Evolutionary conservation across 2,113 vertebrate species (phyloP).

Genomic region (Todiramphus saurophagus): DNA sequence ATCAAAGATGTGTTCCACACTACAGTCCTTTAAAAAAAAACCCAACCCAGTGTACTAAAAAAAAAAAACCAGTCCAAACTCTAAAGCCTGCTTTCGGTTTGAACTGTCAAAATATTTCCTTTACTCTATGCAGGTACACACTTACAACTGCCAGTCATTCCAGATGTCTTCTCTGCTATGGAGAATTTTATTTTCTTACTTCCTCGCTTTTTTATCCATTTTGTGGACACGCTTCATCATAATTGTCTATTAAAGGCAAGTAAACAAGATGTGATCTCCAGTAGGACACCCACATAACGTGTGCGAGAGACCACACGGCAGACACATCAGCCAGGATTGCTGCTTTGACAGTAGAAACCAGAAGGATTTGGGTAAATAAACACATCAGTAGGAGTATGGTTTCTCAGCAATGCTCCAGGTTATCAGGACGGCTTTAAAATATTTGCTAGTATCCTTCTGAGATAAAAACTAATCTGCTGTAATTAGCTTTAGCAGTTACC

Average conservation of each 20-base stretch:
- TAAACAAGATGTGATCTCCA: constrained; percentile 8
- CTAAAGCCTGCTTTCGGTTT: constrained; percentile 6
- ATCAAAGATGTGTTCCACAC: constrained; percentile 12
- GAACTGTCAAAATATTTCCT: constrained; percentile 59
- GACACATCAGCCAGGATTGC: neutral
- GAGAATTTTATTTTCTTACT: neutral
- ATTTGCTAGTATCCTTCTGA: neutral
- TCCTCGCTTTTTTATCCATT: neutral
- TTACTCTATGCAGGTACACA: neutral
- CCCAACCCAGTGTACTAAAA: neutral
- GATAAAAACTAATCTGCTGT: neutral
- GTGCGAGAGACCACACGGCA: neutral
- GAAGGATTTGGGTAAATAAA: neutral
- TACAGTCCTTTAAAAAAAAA: neutral
- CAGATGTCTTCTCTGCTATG: neutral
- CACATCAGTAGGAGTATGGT: rapidly evolving
- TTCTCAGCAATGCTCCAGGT: neutral
- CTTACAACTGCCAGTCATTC: neutral
- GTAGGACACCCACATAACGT: neutral
- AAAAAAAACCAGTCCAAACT: neutral
- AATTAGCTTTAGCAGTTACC: neutral
- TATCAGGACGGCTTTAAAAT: neutral
- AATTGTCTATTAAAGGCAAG: neutral
- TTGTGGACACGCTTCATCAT: neutral
- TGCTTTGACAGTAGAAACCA: neutral